Evolutionary conservation across 2,113 vertebrate species (phyloP), one percentile per base, ranked within the genome.

Genomic region (Puma concolor): DNA sequence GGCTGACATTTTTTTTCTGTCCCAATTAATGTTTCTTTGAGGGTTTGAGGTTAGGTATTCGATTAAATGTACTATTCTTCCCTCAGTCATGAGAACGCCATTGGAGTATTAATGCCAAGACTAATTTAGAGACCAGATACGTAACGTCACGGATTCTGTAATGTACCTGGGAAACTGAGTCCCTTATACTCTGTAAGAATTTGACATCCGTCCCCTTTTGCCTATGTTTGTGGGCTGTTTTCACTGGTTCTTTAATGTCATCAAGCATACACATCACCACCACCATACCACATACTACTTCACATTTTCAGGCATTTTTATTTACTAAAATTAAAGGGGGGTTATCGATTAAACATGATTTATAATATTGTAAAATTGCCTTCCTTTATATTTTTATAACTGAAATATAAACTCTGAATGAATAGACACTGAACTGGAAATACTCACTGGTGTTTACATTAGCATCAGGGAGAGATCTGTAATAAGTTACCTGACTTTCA

Each of bases 401-500:
- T 19, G 6, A 96, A 92, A 41, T 84, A 89, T 89, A 98, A 98
- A 97, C 38, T 97, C 52, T 92, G 0, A 25, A 91, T 94, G 96
- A 97, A 88, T 44, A 91, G 94, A 95, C 93, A 95, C 60, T 94
- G 38, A 25, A 69, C 60, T 79, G 44, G 88, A 97, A 98, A 94
- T n/a, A 86, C 48, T 93, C 87, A 91, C 85, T 33, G 87, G 79
- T 79, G 74, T 97, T 95, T 95, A 90, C 50, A 19, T 69, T n/a
- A 95, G 90, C 72, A 95, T 66, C 4, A 1, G 90, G 84, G 97
- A 83, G 29, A 81, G 88, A 33, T 66, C 83, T 17, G 0, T 33
- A 80, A 0, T 83, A 93, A n/a, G 41, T 97, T 97, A 98, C 97
- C 98, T 98, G 96, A 91, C 91, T 96, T 95, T 96, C 84, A 5